Evolutionary conservation across 2,797 vertebrate genomes (phyloP).

Genomic region (Sus cebifrons): DNA sequence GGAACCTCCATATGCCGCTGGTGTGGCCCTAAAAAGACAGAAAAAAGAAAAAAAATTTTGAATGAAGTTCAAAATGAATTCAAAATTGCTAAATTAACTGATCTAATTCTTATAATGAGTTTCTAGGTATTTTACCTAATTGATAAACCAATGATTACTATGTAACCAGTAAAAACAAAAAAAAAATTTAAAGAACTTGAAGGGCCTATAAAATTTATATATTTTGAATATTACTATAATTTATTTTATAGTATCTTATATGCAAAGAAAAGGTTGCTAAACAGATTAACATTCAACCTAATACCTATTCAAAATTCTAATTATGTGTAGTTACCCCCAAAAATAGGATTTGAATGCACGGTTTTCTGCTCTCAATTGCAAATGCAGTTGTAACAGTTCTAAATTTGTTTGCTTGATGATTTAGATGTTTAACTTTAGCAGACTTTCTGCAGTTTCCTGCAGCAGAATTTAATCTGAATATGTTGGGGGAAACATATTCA

Average conservation of each 20-base stretch:
- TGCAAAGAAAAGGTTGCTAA: conserved; percentile 42
- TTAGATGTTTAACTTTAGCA: conserved; percentile 48
- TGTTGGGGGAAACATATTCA: conserved; percentile 35
- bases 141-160: conserved; percentile 54
- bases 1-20: too few species aligned
- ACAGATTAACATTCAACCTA: conserved; percentile 15
- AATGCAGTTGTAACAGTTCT: conserved; percentile 15
- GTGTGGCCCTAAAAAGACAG: too few species aligned
- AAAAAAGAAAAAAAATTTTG: background rate
- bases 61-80: conserved; percentile 63
- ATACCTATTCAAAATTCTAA: conserved; percentile 10
- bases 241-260: conserved; percentile 41
- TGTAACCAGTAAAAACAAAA: conserved; percentile 15
- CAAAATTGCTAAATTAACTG: conserved; percentile 47
- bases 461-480: conserved; percentile 16
- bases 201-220: background rate
- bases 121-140: conserved; percentile 62
- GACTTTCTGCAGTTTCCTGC: conserved; percentile 60
- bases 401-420: conserved; percentile 64
- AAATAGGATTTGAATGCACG: background rate
- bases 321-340: background rate
- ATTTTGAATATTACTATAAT: conserved; percentile 34
- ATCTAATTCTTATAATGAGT: conserved; percentile 24
- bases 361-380: conserved; percentile 50
- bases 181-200: conserved; percentile 22